Evolutionary conservation across 1,140 invertebrate genomes (phyloP).

Genomic region (Protaetia brevitarsis): DNA sequence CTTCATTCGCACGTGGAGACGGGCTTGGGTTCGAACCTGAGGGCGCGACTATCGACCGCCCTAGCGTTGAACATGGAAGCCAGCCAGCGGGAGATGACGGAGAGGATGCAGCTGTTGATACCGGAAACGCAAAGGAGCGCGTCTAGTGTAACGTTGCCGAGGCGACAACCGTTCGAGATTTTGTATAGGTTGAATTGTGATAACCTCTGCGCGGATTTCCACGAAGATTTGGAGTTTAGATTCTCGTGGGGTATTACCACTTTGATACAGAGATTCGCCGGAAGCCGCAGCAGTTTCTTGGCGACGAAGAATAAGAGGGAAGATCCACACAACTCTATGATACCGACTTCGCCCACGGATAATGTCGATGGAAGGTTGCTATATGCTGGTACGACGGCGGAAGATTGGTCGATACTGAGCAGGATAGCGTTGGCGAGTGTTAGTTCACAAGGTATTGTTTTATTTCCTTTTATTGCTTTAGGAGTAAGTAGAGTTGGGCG

Average conservation of each 20-base stretch:
- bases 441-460: conserved; percentile 74
- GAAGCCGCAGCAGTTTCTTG: conserved; percentile 50
- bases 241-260: conserved; percentile 89
- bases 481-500: too few relatives aligned
- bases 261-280: conserved; percentile 79
- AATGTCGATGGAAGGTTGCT: conserved; percentile 39
- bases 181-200: conserved; percentile 95
- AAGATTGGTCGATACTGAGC: conserved; percentile 75
- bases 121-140: conserved; percentile 66
- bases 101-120: conserved; percentile 79
- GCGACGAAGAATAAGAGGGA: conserved; percentile 42
- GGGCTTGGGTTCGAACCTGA: conserved; percentile 82
- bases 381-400: conserved; percentile 45
- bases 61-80: conserved; percentile 85
- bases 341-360: conserved; percentile 43
- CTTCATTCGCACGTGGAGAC: conserved; percentile 89
- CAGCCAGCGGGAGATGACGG: conserved; percentile 90
- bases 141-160: conserved; percentile 69
- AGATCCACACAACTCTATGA: conserved; percentile 37
- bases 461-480: too few relatives aligned
- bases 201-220: conserved; percentile 97
- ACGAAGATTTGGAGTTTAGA: conserved; percentile 91
- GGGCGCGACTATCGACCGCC: conserved; percentile 83
- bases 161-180: conserved; percentile 91
- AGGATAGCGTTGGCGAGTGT: conserved; percentile 73